Evolutionary conservation across 2,797 vertebrate species (phyloP).

Genomic region (Podarcis siculus): DNA sequence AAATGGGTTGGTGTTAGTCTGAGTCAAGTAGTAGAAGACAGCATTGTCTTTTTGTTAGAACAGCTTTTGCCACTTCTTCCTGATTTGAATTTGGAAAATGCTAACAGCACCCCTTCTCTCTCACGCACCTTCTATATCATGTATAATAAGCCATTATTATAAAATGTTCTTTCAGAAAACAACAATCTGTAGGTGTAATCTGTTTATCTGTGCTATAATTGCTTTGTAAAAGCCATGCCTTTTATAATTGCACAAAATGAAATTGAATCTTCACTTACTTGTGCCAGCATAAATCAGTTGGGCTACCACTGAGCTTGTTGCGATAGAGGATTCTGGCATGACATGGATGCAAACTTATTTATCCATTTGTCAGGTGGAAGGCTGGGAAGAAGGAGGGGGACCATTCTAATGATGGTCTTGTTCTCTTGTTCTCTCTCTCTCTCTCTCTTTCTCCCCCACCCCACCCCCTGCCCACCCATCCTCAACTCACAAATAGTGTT

Average conservation of each 20-base stretch:
- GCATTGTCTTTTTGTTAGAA: not conserved
- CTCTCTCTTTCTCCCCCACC: not conserved
- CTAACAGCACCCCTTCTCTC: too few species aligned
- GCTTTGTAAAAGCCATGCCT: not conserved
- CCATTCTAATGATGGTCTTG: not conserved
- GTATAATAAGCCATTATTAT: not conserved
- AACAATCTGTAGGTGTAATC: not conserved
- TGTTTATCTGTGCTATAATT: constrained; percentile 33
- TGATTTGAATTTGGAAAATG: too few species aligned
- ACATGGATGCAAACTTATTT: not conserved
- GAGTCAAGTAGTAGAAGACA: not conserved
- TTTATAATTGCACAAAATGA: constrained; percentile 17
- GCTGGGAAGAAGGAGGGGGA: not conserved
- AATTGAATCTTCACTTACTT: not conserved
- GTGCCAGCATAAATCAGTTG: not conserved
- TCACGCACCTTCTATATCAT: not conserved
- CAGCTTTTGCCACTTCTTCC: constrained; percentile 17
- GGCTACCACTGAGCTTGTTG: not conserved
- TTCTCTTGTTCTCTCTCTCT: rapidly evolving
- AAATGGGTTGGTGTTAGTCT: not conserved
- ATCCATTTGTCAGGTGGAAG: not conserved
- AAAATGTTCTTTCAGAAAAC: not conserved
- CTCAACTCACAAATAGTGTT: not conserved
- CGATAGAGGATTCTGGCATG: not conserved
- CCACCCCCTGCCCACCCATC: not conserved